phyloP scores from a whole-genome alignment of 2,888 invertebrate genomes.

The Ditula angustiorana region DNA sequence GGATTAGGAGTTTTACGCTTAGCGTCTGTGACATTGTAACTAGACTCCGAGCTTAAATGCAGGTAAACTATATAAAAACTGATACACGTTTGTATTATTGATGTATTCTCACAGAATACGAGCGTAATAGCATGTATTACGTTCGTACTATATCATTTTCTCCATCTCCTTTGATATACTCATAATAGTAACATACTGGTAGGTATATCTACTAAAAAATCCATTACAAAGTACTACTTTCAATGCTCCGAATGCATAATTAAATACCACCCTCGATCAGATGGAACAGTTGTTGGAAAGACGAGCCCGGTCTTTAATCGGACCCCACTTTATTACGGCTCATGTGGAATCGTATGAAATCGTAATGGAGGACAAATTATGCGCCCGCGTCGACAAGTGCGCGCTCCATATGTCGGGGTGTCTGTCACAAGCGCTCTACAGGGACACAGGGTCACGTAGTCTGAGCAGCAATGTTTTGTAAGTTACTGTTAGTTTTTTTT shows the following conservation, averaged over 20 bases:
- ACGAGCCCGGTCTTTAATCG: slow-evolving; percentile 78
- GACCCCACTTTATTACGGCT: slow-evolving; percentile 74
- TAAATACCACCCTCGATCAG: slow-evolving; percentile 61
- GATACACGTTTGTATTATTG: too few species aligned
- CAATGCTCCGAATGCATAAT: slow-evolving; percentile 82
- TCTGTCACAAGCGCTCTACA: slow-evolving; percentile 66
- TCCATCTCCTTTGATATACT: too few species aligned
- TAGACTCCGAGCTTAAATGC: too few species aligned
- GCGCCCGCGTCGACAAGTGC: slow-evolving; percentile 77
- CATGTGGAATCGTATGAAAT: slow-evolving; percentile 63
- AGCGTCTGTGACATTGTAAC: too few species aligned
- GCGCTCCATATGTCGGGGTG: slow-evolving; percentile 79
- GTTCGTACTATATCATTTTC: too few species aligned
- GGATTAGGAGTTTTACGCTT: too few species aligned
- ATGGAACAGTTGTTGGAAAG: slow-evolving; percentile 81
- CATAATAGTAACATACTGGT: slow-evolving; percentile 39
- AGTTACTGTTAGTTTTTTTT: background rate
- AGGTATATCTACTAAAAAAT: slow-evolving; percentile 65
- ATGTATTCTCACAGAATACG: too few species aligned
- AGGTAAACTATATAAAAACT: too few species aligned
- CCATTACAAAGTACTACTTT: slow-evolving; percentile 72
- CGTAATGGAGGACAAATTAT: slow-evolving; percentile 83
- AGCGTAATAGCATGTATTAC: too few species aligned
- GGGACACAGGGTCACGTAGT: slow-evolving; percentile 52
- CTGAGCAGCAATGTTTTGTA: background rate